Base-by-base conservation (phyloP, 2,797 vertebrate genomes). In the Arctocebus calabarensis region DNA sequence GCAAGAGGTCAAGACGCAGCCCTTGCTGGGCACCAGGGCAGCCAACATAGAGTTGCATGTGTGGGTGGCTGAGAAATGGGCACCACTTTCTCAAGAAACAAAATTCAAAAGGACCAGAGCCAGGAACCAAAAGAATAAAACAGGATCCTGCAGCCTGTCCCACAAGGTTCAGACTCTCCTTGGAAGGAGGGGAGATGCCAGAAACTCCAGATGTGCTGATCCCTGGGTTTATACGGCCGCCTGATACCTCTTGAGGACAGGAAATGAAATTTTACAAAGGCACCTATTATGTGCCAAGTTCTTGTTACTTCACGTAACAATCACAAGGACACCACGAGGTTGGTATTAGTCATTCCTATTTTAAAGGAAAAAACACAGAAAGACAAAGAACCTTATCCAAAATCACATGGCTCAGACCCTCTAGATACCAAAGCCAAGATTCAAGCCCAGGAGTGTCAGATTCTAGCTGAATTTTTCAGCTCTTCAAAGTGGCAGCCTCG, bases 21-120 rank as follows among this genome's bases (percentile, higher is more conserved):
- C 66, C 79, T 68, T 19, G 8, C 37, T 3, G 25, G 57, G 43
- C 27, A 34, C 59, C 16, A 9, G 64, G 64, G 52, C 55, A 43
- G 12, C 62, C 17, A 22, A 32, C 37, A 7, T 4, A 7, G n/a
- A 84, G 64, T 3, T 71, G 57, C 5, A 1, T 0, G 0, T 74
- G 17, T 0, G 0, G 40, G n/a, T 17, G 0, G 62, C 71, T 52
- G 27, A 7, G 8, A 77, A 23, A 34, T 0, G 0, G 6, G 52
- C 10, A 1, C 16, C 16, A 1, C 43, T 83, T 71, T 40, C 90
- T 45, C 74, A 62, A 83, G 40, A 45, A 87, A 84, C n/a, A 82
- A 64, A 66, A 82, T 48, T 6, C n/a, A 73, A 55, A 68, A 66
- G 84, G 23, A 90, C 23, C 61, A 73, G 82, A 88, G 40, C 62